These are phyloP conservation scores for Daktulosphaira vitifoliae DNA, from an alignment of 1,140 invertebrate species.

Conservation along the genomic window DNA sequence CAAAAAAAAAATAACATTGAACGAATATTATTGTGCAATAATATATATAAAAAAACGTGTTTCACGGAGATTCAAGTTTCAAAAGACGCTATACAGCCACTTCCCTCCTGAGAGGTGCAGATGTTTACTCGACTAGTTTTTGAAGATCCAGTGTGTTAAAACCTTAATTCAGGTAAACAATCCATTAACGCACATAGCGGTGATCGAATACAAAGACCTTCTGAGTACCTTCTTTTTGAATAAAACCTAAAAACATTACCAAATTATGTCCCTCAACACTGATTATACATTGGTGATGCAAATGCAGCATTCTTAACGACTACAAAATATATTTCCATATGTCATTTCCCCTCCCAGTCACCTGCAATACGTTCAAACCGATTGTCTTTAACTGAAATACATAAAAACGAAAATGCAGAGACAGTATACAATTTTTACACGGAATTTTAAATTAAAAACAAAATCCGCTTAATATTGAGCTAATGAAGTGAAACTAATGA, in stretches of 20 bases:
- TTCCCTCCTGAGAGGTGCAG: slow-evolving; percentile 6
- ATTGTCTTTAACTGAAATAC: too few species aligned
- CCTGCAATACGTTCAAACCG: too few species aligned
- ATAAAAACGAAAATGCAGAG: too few species aligned
- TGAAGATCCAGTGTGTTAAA: not conserved
- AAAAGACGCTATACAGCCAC: not conserved
- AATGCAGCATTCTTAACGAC: not conserved
- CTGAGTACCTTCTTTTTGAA: not conserved
- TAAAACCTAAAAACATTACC: not conserved
- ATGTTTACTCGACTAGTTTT: slow-evolving; percentile 11
- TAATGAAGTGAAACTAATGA: too few species aligned
- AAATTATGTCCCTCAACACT: not conserved
- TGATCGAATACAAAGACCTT: not conserved
- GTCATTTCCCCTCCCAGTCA: too few species aligned
- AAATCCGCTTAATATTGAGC: too few species aligned
- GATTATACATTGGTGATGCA: not conserved
- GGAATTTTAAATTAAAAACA: too few species aligned
- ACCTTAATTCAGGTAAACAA: slow-evolving; percentile 27
- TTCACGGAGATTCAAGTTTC: slow-evolving; percentile 20
- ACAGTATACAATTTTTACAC: too few species aligned
- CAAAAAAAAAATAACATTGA: too few species aligned
- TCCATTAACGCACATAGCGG: slow-evolving; percentile 12
- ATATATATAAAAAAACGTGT: slow-evolving; percentile 3
- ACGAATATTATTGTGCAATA: too few species aligned
- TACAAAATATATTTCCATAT: too few species aligned